Percentiles rank a stretch among this genome's conserved stretches.
phyloP scores from a whole-genome alignment of 2,113 vertebrate genomes.

The Colossoma macropomum region DNA sequence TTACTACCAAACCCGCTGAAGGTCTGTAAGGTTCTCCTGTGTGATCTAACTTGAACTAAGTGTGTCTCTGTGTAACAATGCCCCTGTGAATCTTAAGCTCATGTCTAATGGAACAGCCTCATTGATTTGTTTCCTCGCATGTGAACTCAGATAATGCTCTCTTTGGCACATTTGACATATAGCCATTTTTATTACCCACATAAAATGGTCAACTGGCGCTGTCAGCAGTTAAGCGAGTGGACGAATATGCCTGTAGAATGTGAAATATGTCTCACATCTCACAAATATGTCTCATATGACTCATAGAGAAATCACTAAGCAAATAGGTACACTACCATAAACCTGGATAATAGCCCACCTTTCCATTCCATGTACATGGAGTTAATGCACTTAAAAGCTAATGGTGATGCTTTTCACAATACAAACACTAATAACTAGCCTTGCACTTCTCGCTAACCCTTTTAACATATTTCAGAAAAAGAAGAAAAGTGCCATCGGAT shows the following conservation, averaged over 20 bases:
- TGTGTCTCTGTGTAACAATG: background rate
- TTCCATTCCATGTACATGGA: background rate
- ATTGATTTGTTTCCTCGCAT: background rate
- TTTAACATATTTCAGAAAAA: background rate
- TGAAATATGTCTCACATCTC: constrained; percentile 33
- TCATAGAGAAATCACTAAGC: constrained; percentile 48
- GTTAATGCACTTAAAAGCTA: constrained; percentile 16
- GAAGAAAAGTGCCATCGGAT: constrained; percentile 1
- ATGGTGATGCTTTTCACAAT: constrained; percentile 15
- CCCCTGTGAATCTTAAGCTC: background rate
- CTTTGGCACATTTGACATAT: constrained; percentile 29
- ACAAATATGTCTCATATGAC: constrained; percentile 30
- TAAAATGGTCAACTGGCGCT: constrained; percentile 31
- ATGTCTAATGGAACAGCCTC: constrained; percentile 14
- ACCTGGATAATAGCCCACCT: background rate
- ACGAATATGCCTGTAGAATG: constrained; percentile 2
- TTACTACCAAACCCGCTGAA: background rate
- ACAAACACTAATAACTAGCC: constrained; percentile 1
- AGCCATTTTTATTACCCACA: constrained; percentile 30
- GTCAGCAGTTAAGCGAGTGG: constrained; percentile 28
- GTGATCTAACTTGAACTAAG: background rate
- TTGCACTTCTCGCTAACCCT: background rate
- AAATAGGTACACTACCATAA: constrained; percentile 30
- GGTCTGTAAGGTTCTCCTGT: background rate
- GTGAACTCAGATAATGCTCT: constrained; percentile 5